A percentile compares a stretch with the other conserved stretches of the same genome.
Evolutionary conservation across 2,113 vertebrate genomes (phyloP).

Genomic region (Thalassarche chlororhynchos): DNA sequence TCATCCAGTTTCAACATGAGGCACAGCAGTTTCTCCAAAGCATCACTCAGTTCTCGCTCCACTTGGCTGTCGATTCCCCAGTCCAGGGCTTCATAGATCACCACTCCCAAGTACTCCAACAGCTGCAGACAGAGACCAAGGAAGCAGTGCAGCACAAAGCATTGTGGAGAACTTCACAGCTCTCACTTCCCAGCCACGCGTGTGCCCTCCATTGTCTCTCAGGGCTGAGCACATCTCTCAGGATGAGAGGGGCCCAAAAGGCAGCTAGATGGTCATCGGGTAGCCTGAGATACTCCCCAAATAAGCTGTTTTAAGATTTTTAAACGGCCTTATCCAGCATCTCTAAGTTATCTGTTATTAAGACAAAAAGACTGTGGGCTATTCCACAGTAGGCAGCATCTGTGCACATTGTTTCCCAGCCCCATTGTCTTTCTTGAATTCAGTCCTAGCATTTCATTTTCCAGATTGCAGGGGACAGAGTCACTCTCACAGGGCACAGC

Average conservation of each 20-base stretch:
- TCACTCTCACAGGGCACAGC: background rate
- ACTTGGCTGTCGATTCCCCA: slow-evolving; percentile 74
- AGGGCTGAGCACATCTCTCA: background rate
- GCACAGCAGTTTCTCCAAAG: slow-evolving; percentile 70
- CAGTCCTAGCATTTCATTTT: background rate
- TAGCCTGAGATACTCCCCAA: background rate
- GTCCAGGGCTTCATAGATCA: slow-evolving; percentile 77
- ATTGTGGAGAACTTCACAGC: background rate
- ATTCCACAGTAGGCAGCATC: background rate
- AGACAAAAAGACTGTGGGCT: background rate
- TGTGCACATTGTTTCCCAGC: background rate
- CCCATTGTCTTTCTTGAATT: background rate
- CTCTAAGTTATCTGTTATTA: background rate
- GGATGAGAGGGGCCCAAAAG: background rate
- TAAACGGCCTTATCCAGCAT: background rate
- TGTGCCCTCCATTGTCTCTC: no score
- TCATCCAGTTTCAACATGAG: slow-evolving; percentile 70
- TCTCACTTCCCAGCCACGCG: accelerated
- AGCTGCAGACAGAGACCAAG: slow-evolving; percentile 53
- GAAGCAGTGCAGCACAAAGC: background rate
- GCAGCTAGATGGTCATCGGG: background rate
- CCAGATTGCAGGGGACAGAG: background rate
- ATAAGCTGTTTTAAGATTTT: background rate
- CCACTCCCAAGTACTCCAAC: slow-evolving; percentile 67
- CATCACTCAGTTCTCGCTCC: slow-evolving; percentile 71